Conservation (phyloP, 2,113 vertebrate genomes). For the Vireo altiloquus region DNA sequence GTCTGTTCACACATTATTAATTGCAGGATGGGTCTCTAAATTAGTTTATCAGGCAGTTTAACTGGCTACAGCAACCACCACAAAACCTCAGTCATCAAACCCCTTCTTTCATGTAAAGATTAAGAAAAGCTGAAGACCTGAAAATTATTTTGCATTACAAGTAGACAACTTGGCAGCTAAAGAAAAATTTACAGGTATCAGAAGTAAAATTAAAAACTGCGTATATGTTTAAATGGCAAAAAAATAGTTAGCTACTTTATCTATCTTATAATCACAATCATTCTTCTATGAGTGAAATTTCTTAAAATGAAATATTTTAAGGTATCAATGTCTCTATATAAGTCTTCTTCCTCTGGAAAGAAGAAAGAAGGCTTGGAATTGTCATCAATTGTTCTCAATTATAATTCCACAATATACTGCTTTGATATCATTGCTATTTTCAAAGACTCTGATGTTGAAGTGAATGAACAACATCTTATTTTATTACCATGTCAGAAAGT, state of each 20-base stretch:
- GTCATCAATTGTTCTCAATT: neutral
- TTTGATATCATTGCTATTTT: neutral
- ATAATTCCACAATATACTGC: neutral
- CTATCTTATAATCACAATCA: neutral
- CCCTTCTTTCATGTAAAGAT: neutral
- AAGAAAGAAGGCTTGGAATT: neutral
- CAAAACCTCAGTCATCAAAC: neutral
- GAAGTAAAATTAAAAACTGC: neutral
- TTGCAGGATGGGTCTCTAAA: neutral
- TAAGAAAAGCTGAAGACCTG: neutral
- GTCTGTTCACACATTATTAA: neutral
- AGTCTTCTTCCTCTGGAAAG: neutral
- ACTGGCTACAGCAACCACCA: neutral
- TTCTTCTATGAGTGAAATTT: neutral
- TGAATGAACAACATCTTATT: neutral
- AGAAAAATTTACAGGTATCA: neutral
- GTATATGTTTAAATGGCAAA: neutral
- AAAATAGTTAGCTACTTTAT: neutral
- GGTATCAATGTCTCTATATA: neutral
- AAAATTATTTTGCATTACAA: neutral
- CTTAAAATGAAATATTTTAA: neutral
- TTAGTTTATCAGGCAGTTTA: neutral
- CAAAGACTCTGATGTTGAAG: neutral
- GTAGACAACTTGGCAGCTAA: neutral
- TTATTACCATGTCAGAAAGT: neutral